A percentile compares a stretch with the other conserved stretches of the same genome.
Evolutionary conservation across 2,888 invertebrate species (phyloP).

Genomic region (Stenodera caucasica): DNA sequence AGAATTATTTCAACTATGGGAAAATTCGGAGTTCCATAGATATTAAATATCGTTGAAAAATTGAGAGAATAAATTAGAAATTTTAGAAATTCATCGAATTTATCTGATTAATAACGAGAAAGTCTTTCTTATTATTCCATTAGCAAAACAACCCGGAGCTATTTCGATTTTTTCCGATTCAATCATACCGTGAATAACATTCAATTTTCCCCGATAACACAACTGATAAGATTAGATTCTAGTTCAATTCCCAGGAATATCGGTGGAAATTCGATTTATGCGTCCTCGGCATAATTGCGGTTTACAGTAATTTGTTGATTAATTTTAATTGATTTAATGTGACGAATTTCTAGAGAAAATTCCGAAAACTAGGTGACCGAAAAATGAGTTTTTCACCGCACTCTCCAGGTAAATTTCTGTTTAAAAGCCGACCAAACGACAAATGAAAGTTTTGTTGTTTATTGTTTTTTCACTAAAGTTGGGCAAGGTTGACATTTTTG

Average conservation of each 20-base stretch:
- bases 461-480: background rate
- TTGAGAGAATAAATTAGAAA: background rate
- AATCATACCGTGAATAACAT: background rate
- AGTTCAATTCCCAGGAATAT: background rate
- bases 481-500: background rate
- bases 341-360: no score
- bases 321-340: no score
- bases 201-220: background rate
- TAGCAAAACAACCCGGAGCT: background rate
- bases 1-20: background rate
- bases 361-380: no score
- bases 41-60: background rate
- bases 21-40: background rate
- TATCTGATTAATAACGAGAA: background rate
- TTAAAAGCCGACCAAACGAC: no score
- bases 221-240: background rate
- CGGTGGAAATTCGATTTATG: no score
- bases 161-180: background rate
- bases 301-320: no score
- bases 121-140: background rate
- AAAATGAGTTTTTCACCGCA: no score
- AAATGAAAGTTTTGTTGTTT: background rate
- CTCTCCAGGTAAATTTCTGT: no score
- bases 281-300: no score
- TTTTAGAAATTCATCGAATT: background rate